Evolutionary conservation across 2,113 vertebrate species (phyloP).

Genomic region (Pollimyrus isidori): DNA sequence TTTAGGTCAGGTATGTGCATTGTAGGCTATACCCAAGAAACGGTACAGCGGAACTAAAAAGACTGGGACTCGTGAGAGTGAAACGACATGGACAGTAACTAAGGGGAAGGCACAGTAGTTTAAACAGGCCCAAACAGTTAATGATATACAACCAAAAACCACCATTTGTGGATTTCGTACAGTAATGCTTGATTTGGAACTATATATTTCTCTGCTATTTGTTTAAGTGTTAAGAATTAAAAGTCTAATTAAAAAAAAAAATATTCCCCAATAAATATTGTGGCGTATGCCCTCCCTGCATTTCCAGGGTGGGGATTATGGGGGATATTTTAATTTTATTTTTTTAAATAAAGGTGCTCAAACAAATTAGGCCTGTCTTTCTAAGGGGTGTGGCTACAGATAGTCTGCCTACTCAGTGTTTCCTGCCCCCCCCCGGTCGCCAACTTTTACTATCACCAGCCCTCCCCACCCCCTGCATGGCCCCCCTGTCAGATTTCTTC

Average conservation of each 20-base stretch:
- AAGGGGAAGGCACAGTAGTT: background rate
- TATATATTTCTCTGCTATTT: background rate
- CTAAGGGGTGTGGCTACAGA: background rate
- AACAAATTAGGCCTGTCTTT: background rate
- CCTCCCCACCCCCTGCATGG: background rate
- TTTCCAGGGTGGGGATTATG: background rate
- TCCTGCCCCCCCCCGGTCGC: background rate
- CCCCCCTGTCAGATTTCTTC: background rate
- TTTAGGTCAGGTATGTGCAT: background rate
- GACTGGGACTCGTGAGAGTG: background rate
- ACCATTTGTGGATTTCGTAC: background rate
- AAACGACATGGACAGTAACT: background rate
- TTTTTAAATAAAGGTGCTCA: background rate
- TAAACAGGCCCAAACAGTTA: background rate
- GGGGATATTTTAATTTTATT: background rate
- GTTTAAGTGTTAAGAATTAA: background rate
- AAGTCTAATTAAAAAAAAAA: background rate
- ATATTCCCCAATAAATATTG: background rate
- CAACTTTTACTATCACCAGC: background rate
- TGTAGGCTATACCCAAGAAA: background rate
- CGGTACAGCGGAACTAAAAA: background rate
- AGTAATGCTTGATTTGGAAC: background rate
- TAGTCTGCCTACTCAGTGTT: background rate
- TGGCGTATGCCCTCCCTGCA: background rate
- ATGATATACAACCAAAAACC: background rate